Base-by-base conservation (phyloP, 2,797 vertebrate genomes). In the Lycodopsis pacificus region DNA sequence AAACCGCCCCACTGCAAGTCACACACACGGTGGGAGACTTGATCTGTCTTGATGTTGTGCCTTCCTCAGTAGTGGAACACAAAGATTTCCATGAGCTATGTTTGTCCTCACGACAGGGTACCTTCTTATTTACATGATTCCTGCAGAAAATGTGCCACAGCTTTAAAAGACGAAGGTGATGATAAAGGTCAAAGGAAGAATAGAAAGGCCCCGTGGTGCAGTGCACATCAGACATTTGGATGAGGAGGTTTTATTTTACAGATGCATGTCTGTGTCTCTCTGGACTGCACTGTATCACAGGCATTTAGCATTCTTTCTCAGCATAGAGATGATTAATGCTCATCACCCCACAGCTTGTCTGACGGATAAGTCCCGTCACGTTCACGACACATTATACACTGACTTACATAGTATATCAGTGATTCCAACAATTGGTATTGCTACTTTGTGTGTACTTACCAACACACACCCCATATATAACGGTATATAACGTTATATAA, bases 31-130 rank as follows among this genome's bases (percentile, higher is more conserved):
- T 51, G 73, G 76, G 75, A 71, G 68, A 71, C 38, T 40, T 73
- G 61, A 77, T 80, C 75, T 79, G 6, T 30, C 65, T 67, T 77
- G 64, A 71, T 73, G 80, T 57, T 5, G 46, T 56, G 20, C 79
- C 73, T 81, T 38, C 6, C 73, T 83, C 49, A 64, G 73, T 44
- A n/a, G 73, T 36, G 32, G 17, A 69, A 72, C 71, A 73, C 59
- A 75, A 63, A 54, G 56, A 59, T 70, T 64, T 76, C 72, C 3
- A 3, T 40, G 65, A 80, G 80, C 83, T 79, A 57, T 75, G 49
- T 84, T 86, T 84, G 61, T 77, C 76, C 71, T 71, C 73, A 67
- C 81, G 14, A 48, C 74, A 40, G 73, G 76, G 36, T 38, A n/a
- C 48, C 36, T 17, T 36, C 51, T 79, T 69, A 71, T 84, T 69